Evolutionary conservation across 2,113 vertebrate genomes (phyloP).

Genomic region (Indri indri): DNA sequence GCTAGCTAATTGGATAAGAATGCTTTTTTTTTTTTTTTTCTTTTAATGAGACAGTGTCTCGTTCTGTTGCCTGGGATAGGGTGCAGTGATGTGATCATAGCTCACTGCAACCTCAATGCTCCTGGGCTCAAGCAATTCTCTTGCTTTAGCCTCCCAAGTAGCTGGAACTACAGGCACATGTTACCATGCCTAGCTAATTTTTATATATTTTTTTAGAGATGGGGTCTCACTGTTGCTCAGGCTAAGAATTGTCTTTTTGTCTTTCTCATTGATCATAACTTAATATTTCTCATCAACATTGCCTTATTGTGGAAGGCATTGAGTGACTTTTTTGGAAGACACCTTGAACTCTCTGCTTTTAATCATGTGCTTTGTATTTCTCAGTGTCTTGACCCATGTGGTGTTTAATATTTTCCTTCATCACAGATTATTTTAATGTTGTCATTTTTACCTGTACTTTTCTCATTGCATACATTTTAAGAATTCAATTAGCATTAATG

Average conservation of each 20-base stretch:
- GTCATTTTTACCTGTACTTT: not conserved
- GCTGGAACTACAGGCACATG: too few species aligned
- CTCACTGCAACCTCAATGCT: too few species aligned
- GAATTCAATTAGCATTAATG: not conserved
- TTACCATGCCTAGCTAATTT: too few species aligned
- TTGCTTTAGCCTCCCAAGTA: too few species aligned
- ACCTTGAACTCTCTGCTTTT: not conserved
- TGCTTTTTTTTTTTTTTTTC: too few species aligned
- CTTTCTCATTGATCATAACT: not conserved
- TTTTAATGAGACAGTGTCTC: too few species aligned
- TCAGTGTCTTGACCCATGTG: not conserved
- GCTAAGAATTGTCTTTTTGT: not conserved
- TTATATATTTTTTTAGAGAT: too few species aligned
- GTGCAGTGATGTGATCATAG: too few species aligned
- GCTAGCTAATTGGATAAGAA: not conserved
- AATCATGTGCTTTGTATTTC: not conserved
- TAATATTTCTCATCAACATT: not conserved
- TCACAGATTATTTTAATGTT: conserved; percentile 27
- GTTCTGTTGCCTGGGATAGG: too few species aligned
- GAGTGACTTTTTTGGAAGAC: not conserved
- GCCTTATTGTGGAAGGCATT: not conserved
- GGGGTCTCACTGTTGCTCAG: too few species aligned
- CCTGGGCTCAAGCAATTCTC: too few species aligned
- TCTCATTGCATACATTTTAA: not conserved
- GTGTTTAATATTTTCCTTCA: not conserved